A percentile compares a stretch with the other conserved stretches of the same genome.
phyloP scores from a whole-genome alignment of 2,888 invertebrate genomes.

The Drosophila monieri region DNA sequence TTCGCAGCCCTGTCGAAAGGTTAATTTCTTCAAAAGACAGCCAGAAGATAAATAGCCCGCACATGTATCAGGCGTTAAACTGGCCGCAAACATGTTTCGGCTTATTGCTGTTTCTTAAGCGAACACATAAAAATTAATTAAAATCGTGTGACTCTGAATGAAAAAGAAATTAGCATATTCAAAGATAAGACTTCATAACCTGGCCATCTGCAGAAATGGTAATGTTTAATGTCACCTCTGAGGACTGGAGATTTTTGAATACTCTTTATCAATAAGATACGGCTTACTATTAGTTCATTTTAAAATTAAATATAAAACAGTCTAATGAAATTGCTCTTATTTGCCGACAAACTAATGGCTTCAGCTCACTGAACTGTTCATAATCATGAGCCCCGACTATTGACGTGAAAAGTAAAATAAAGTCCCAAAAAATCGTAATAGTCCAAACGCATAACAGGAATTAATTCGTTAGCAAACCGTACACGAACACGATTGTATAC shows the following conservation, averaged over 20 bases:
- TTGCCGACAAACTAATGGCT: not conserved
- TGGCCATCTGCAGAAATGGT: conserved; percentile 6
- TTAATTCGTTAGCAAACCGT: conserved; percentile 15
- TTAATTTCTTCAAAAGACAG: conserved; percentile 16
- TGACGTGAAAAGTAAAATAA: conserved; percentile 52
- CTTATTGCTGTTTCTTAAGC: conserved; percentile 43
- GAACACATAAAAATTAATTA: conserved; percentile 35
- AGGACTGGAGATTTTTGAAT: not conserved
- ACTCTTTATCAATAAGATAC: not conserved
- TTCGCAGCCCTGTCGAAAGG: conserved; percentile 26
- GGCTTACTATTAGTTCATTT: too few species aligned
- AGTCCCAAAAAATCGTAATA: conserved; percentile 14
- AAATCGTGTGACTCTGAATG: conserved; percentile 14
- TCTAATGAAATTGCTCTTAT: not conserved
- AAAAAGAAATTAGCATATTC: conserved; percentile 47
- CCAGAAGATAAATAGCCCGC: conserved; percentile 19
- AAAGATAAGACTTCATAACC: conserved; percentile 45
- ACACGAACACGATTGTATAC: conserved; percentile 13
- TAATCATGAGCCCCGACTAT: conserved; percentile 16
- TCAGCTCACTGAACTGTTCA: conserved; percentile 17
- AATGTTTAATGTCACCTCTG: not conserved
- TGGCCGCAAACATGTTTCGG: conserved; percentile 59
- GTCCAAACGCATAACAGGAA: conserved; percentile 10
- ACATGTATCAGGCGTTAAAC: conserved; percentile 34
- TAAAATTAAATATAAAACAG: too few species aligned